phyloP scores from a whole-genome alignment of 2,888 invertebrate genomes.

The Troglohyphantes excavatus region DNA sequence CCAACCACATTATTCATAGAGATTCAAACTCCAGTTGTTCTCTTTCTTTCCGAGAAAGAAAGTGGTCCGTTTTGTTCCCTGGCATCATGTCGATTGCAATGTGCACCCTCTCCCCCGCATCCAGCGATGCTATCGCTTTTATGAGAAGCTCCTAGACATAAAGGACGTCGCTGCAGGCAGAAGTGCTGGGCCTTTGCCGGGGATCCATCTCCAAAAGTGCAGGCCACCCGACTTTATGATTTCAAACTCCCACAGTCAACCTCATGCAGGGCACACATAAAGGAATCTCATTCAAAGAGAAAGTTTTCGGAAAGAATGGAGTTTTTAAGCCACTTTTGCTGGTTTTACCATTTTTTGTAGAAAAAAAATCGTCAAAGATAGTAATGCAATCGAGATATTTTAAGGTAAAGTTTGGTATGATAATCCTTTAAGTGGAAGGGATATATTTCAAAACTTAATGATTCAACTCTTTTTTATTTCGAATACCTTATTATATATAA shows the following conservation, averaged over 20 bases:
- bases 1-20: conserved; percentile 38
- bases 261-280: neutral
- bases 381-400: too few species aligned
- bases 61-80: conserved; percentile 27
- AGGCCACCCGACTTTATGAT: conserved; percentile 1
- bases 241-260: neutral
- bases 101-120: neutral
- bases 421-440: too few species aligned
- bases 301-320: neutral
- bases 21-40: conserved; percentile 30
- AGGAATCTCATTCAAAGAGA: conserved; percentile 1
- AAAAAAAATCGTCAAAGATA: too few species aligned
- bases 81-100: conserved; percentile 64
- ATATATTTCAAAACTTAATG: too few species aligned
- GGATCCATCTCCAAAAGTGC: conserved; percentile 51
- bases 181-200: conserved; percentile 17
- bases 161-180: conserved; percentile 36
- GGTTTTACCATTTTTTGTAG: too few species aligned
- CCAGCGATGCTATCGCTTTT: conserved; percentile 41
- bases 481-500: too few species aligned
- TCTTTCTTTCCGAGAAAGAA: conserved; percentile 35
- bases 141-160: conserved; percentile 52
- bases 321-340: neutral
- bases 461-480: too few species aligned
- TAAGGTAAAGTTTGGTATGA: too few species aligned